Percentiles rank a stretch among this genome's conserved stretches.
These are phyloP conservation scores for Dryobota labecula DNA, from an alignment of 2,888 invertebrate species.

Conservation along the genomic window DNA sequence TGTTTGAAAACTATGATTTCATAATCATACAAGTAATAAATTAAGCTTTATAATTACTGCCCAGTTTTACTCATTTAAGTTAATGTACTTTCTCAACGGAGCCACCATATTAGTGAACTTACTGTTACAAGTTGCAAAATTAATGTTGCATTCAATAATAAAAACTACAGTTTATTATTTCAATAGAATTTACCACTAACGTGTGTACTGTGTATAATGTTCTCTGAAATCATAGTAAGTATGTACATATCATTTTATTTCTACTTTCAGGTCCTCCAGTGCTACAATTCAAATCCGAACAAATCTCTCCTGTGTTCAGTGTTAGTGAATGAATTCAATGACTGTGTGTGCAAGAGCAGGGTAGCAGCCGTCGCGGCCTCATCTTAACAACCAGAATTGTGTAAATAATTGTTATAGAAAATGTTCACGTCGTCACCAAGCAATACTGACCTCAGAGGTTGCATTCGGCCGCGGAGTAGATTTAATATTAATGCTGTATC, in stretches of 20 bases:
- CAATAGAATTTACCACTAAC: background rate
- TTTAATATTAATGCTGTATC: constrained; percentile 86
- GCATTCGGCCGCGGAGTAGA: constrained; percentile 74
- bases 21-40: background rate
- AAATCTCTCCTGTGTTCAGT: constrained; percentile 87
- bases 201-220: background rate
- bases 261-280: constrained; percentile 84
- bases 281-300: constrained; percentile 85
- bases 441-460: constrained; percentile 69
- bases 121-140: background rate
- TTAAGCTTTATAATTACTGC: background rate
- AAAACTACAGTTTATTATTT: background rate
- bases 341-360: constrained; percentile 88
- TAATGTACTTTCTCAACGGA: background rate
- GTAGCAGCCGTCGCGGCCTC: constrained; percentile 83
- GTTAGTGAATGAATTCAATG: constrained; percentile 88
- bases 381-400: constrained; percentile 74
- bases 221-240: background rate
- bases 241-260: background rate
- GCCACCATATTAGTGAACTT: background rate
- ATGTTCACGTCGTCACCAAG: constrained; percentile 64
- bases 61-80: background rate
- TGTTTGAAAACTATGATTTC: background rate
- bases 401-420: constrained; percentile 71
- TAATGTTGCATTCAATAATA: background rate